phyloP scores from a whole-genome alignment of 1,140 invertebrate genomes.

The Sycobia sp. region DNA sequence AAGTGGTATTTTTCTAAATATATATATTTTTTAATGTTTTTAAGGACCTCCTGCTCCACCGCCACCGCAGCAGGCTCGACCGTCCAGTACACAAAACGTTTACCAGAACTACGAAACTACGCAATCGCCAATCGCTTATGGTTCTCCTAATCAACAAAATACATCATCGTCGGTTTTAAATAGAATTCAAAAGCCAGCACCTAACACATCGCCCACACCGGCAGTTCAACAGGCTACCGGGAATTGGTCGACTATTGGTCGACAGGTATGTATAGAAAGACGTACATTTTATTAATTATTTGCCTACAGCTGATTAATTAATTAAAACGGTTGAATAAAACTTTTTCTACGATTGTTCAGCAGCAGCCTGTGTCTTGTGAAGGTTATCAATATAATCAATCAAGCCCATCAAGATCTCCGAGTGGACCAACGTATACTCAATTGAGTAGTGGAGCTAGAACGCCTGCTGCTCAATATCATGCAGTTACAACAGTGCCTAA shows the following conservation, averaged over 20 bases:
- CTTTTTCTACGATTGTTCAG: constrained; percentile 35
- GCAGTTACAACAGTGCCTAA: constrained; percentile 63
- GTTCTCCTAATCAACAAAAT: constrained; percentile 64
- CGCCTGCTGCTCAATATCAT: constrained; percentile 63
- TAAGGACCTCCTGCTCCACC: constrained; percentile 44
- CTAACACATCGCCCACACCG: constrained; percentile 71
- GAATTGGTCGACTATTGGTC: constrained; percentile 60
- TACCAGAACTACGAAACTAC: constrained; percentile 73
- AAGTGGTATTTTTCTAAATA: too few relatives aligned
- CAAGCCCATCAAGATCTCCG: constrained; percentile 80
- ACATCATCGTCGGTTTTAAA: constrained; percentile 63
- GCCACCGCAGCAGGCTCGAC: constrained; percentile 60
- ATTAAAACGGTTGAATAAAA: not conserved
- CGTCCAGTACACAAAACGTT: constrained; percentile 72
- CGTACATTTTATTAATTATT: constrained; percentile 3
- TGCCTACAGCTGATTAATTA: not conserved
- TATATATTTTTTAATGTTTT: constrained; percentile 25
- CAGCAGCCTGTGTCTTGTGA: constrained; percentile 63
- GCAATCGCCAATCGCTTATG: constrained; percentile 71
- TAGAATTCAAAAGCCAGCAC: constrained; percentile 70
- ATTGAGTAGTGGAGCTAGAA: constrained; percentile 70
- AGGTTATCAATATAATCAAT: constrained; percentile 77
- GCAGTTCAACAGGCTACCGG: constrained; percentile 62
- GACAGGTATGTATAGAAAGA: constrained; percentile 46
- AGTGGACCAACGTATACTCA: constrained; percentile 86